Evolutionary conservation across 2,113 vertebrate genomes (phyloP).

Genomic region (Gnathonemus longibarbis): DNA sequence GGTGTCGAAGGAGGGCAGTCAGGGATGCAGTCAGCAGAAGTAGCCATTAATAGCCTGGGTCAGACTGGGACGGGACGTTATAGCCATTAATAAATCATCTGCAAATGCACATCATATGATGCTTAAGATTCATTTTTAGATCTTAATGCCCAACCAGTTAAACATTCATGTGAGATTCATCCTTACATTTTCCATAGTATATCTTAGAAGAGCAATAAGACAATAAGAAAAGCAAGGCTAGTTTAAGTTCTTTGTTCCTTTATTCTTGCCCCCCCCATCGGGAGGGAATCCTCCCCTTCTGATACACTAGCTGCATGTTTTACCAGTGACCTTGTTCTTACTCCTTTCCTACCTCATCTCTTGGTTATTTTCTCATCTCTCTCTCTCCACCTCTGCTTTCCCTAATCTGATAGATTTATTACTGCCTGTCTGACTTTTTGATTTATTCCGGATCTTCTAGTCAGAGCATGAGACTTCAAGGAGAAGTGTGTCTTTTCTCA

Average conservation of each 20-base stretch:
- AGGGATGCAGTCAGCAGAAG: neutral
- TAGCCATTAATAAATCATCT: neutral
- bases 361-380: neutral
- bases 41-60: neutral
- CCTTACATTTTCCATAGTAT: neutral
- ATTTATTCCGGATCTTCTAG: neutral
- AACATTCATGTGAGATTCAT: neutral
- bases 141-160: neutral
- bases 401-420: neutral
- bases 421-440: neutral
- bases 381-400: neutral
- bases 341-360: neutral
- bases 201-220: neutral
- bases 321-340: neutral
- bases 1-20: slow-evolving; percentile 38
- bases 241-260: neutral
- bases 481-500: neutral
- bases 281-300: neutral
- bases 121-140: slow-evolving; percentile 10
- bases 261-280: neutral
- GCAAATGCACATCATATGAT: neutral
- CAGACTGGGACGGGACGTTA: neutral
- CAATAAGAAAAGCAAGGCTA: neutral
- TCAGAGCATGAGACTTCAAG: neutral
- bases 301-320: neutral